phyloP scores from a whole-genome alignment of 2,113 vertebrate genomes.

The Petromus typicus region DNA sequence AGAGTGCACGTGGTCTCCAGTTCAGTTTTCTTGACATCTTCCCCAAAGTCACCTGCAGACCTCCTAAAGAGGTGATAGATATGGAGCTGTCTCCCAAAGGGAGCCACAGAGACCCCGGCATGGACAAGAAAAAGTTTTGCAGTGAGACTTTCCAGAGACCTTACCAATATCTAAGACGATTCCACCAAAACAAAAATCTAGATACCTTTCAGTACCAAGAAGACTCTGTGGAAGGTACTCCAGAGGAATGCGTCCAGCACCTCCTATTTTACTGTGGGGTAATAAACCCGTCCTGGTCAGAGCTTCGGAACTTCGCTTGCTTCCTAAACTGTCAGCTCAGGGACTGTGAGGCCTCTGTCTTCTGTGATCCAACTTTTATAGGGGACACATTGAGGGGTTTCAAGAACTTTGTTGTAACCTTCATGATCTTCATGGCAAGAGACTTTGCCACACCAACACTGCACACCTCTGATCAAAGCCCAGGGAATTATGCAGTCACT shows the following conservation, averaged over 20 bases:
- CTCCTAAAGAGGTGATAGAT: slow-evolving; percentile 94
- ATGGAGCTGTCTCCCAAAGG: slow-evolving; percentile 34
- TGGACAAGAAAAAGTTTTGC: slow-evolving; percentile 91
- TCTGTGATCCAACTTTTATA: slow-evolving; percentile 89
- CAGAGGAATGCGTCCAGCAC: slow-evolving; percentile 92
- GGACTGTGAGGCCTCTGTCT: slow-evolving; percentile 94
- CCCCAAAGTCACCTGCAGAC: slow-evolving; percentile 92
- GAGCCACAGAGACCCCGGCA: slow-evolving; percentile 85
- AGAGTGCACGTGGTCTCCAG: slow-evolving; percentile 69
- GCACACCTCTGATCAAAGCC: slow-evolving; percentile 94
- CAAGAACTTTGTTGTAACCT: slow-evolving; percentile 95
- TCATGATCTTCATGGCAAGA: slow-evolving; percentile 98
- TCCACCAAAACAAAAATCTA: slow-evolving; percentile 85
- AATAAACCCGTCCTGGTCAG: slow-evolving; percentile 94
- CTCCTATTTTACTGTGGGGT: slow-evolving; percentile 94
- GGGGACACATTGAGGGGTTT: slow-evolving; percentile 93
- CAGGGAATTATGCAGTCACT: slow-evolving; percentile 83
- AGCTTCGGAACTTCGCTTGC: slow-evolving; percentile 93
- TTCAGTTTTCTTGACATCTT: slow-evolving; percentile 91
- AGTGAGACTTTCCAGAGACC: slow-evolving; percentile 95
- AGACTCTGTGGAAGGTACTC: slow-evolving; percentile 88
- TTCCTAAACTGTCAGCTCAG: slow-evolving; percentile 94
- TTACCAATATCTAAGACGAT: slow-evolving; percentile 94
- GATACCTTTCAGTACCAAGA: slow-evolving; percentile 88
- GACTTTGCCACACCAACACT: slow-evolving; percentile 97